Percentiles rank a stretch among this genome's conserved stretches.
Conservation (phyloP, 1,140 invertebrate genomes). For the Tetranychus urticae region DNA sequence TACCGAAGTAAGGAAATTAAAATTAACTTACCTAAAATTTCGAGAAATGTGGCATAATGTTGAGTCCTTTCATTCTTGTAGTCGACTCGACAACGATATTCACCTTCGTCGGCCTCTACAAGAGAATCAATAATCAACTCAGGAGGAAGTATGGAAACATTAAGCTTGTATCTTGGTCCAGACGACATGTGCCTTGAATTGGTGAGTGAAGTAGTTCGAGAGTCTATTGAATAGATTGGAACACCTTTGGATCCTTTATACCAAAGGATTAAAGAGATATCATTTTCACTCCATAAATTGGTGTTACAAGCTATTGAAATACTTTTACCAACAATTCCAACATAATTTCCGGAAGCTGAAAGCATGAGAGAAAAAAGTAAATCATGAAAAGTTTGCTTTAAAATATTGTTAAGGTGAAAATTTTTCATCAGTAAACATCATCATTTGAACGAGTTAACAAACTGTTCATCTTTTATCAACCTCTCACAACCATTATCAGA, state of each 20-base stretch:
- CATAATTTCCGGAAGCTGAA: conserved; percentile 8
- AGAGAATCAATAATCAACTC: conserved; percentile 49
- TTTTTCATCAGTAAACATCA: too few relatives aligned
- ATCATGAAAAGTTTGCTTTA: not conserved
- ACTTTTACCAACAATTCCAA: conserved; percentile 40
- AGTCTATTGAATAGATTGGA: conserved; percentile 15
- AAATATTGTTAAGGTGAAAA: too few relatives aligned
- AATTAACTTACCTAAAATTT: not conserved
- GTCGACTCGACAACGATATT: conserved; percentile 69
- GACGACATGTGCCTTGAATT: conserved; percentile 10
- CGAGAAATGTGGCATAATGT: not conserved
- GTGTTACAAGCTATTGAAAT: conserved; percentile 57
- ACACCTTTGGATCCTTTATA: conserved; percentile 34
- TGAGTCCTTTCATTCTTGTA: conserved; percentile 28
- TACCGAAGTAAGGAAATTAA: too few relatives aligned
- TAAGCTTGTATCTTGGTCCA: conserved; percentile 5
- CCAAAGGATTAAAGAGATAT: conserved; percentile 56
- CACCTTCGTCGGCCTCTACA: conserved; percentile 47
- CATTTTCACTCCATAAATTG: conserved; percentile 39
- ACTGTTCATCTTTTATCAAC: too few relatives aligned
- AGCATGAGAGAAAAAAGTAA: not conserved
- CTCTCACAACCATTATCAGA: too few relatives aligned
- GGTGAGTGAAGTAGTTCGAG: conserved; percentile 1
- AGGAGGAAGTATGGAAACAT: conserved; percentile 25
- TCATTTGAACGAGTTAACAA: too few relatives aligned